A percentile compares a stretch with the other conserved stretches of the same genome.
phyloP scores from a whole-genome alignment of 2,113 vertebrate genomes.

The Campylorhamphus procurvoides region DNA sequence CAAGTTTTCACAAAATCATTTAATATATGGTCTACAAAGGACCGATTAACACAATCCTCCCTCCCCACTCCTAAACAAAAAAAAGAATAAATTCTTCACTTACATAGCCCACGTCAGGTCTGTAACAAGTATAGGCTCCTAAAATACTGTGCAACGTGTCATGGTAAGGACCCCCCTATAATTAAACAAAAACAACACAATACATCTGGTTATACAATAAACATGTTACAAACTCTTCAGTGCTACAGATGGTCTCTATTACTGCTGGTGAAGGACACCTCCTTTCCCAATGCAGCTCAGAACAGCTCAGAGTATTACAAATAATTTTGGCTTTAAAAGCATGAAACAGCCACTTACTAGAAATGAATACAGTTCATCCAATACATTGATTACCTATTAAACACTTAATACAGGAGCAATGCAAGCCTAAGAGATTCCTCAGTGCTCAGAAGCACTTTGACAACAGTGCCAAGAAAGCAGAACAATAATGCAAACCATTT shows the following conservation, averaged over 20 bases:
- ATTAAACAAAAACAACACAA: conserved; percentile 29
- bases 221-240: not conserved
- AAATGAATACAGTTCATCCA: not conserved
- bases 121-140: conserved; percentile 94
- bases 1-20: not conserved
- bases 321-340: not conserved
- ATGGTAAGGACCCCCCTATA: conserved; percentile 90
- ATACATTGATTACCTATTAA: not conserved
- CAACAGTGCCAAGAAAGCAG: not conserved
- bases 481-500: not conserved
- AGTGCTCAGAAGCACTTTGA: not conserved
- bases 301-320: not conserved
- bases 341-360: not conserved
- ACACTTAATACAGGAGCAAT: not conserved
- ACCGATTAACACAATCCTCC: not conserved
- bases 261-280: not conserved
- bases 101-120: conserved; percentile 94
- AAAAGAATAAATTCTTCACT: conserved; percentile 64
- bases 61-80: not conserved
- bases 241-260: not conserved
- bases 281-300: not conserved
- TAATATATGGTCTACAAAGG: not conserved
- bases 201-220: not conserved
- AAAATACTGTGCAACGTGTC: conserved; percentile 92
- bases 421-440: not conserved